Conservation (phyloP, 2,113 vertebrate genomes). For the Campylorhamphus procurvoides region DNA sequence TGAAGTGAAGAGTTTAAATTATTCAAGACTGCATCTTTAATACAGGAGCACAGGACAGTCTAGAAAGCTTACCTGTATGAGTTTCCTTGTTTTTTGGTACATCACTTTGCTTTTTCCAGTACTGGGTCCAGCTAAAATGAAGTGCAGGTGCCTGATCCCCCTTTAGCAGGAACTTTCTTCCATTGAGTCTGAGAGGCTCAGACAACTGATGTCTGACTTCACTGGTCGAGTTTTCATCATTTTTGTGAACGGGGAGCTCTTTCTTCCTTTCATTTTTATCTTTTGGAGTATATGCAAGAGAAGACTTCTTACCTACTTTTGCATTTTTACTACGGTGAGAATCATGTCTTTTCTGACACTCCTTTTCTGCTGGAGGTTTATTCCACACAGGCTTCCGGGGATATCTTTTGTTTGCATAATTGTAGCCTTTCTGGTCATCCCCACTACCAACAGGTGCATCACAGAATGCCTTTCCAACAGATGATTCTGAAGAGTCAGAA, state of each 20-base stretch:
- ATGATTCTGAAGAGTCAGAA: slow-evolving; percentile 71
- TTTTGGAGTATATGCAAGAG: slow-evolving; percentile 59
- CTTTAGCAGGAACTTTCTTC: slow-evolving; percentile 71
- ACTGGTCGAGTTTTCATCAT: slow-evolving; percentile 41
- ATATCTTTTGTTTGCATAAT: slow-evolving; percentile 71
- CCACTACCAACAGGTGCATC: slow-evolving; percentile 65
- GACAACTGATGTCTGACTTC: slow-evolving; percentile 54
- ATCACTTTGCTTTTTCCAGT: slow-evolving; percentile 80
- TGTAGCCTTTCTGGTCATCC: slow-evolving; percentile 71
- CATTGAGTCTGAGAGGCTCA: slow-evolving; percentile 65
- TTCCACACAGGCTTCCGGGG: slow-evolving; percentile 72
- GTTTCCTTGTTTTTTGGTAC: slow-evolving; percentile 93
- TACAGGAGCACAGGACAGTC: background rate
- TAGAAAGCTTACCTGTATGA: slow-evolving; percentile 85
- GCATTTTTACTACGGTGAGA: slow-evolving; percentile 62
- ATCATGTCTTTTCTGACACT: slow-evolving; percentile 69
- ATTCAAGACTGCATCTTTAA: background rate
- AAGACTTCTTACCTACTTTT: slow-evolving; percentile 65
- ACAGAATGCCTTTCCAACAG: slow-evolving; percentile 64
- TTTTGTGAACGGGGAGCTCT: slow-evolving; percentile 55
- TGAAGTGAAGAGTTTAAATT: background rate
- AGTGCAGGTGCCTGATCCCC: slow-evolving; percentile 75
- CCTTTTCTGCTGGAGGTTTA: slow-evolving; percentile 78
- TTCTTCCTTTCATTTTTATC: slow-evolving; percentile 73
- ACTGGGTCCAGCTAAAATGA: slow-evolving; percentile 74